Base-by-base conservation (phyloP, 2,888 invertebrate species). In the Tenthredo amoena region DNA sequence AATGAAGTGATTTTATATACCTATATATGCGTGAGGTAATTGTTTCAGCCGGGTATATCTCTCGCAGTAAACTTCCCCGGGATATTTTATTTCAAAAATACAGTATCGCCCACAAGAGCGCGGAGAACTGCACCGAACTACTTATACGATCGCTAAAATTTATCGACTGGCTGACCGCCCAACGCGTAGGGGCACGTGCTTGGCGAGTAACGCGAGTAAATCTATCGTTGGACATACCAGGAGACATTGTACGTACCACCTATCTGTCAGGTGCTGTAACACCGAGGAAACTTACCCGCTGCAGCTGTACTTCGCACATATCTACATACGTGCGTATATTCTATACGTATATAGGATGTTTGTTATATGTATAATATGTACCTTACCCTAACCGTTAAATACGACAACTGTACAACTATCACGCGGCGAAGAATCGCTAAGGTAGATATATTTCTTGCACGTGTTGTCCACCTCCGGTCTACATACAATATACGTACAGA, bases 181-280 rank as follows among this genome's bases (percentile, higher is more conserved):
- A 83, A 83, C 83, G 83, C 83, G 65, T 71, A 83, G 83, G 71
- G 83, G 83, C 83, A 71, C 83, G 83, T 83, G 83, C 83, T 47
- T 21, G 62, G 12, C 43, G 68, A 83, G 83, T 83, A 83, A 68
- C 86, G 84, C 88, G 88, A 88, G 88, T 88, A 88, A 90, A 90
- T 90, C 87, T 88, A 87, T 86, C 86, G 87, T 85, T 85, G 83
- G 79, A 86, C 87, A 76, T 87, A 84, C 87, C 85, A 74, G 77
- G 68, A 85, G 83, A 86, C 85, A 86, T 85, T 83, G 86, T 87
- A 86, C 85, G 85, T 86, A 87, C 83, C 83, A 65, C 68, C 83
- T 83, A 65, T 83, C 83, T 83, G 83, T 83, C 83, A 83, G 83
- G 83, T 83, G 83, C 47, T 68, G 83, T 65, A 83, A 83, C 83